Base-by-base conservation (phyloP, 2,113 vertebrate species). In the Scartelaos histophorus region DNA sequence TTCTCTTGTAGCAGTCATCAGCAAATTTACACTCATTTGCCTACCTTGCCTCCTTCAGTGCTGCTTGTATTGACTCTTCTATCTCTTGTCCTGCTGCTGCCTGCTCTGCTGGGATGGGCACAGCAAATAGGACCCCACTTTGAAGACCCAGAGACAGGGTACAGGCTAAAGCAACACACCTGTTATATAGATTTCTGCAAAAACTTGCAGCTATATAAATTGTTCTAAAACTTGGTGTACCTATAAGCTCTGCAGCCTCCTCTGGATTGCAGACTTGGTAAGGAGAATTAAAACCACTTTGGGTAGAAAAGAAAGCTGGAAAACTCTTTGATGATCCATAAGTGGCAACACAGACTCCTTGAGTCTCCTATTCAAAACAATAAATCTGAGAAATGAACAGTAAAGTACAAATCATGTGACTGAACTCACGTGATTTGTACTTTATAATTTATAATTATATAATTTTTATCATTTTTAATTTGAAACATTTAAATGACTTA, bases 331-430 rank as follows among this genome's bases (percentile, higher is more conserved):
- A 93, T 17, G 90, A 76, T 61, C 96, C 96, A 73, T 95, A 96
- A 15, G 95, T 94, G 76, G 94, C 94, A 45, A 97, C 95, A 0
- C 95, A 97, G 25, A 97, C 95, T 9, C 96, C 96, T 67, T 95
- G 95, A 0, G 96, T 97, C 83, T 97, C 96, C 96, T 97, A 67
- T 70, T 25, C 49, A 49, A 58, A 80, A 61, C 38, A 65, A n/a
- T 10, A 22, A 62, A 43, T n/a, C n/a, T 19, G 19, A 54, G n/a
- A 58, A 25, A 10, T 2, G 1, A 66, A 66, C 1, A 47, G 2
- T 34, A 0, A 62, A 34, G 7, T 35, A 62, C 13, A 62, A 62
- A 34, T 7, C 25, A 35, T 12, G 11, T 22, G n/a, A 35, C 1
- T n/a, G n/a, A n/a, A n/a, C n/a, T n/a, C n/a, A n/a, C n/a, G n/a